Conservation (phyloP, 2,797 vertebrate genomes). For the Mareca penelope region DNA sequence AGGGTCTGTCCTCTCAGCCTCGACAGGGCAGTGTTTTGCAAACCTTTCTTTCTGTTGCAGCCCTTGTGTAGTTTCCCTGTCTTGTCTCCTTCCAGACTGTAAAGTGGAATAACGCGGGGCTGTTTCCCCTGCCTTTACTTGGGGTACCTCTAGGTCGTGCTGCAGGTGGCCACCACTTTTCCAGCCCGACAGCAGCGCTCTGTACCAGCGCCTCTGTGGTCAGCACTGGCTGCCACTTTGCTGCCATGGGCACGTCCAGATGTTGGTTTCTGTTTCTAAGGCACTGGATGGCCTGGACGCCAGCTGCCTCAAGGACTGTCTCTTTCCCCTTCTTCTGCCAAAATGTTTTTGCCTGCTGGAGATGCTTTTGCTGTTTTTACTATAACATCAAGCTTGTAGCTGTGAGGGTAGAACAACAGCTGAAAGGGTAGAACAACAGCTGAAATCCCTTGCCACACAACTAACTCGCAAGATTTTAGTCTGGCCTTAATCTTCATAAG, state of each 20-base stretch:
- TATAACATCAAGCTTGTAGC: background rate
- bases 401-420: background rate
- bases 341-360: background rate
- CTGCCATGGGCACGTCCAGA: background rate
- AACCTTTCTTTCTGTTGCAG: background rate
- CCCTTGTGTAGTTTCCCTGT: background rate
- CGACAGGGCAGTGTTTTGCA: background rate
- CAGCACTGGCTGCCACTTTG: background rate
- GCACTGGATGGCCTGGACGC: background rate
- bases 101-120: background rate
- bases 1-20: background rate
- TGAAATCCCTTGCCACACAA: background rate
- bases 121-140: background rate
- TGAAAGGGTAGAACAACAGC: too few relatives aligned
- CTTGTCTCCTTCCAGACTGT: background rate
- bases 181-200: background rate
- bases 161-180: background rate
- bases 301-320: background rate
- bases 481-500: background rate
- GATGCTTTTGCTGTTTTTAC: background rate
- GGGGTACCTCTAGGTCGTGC: background rate
- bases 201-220: too few relatives aligned
- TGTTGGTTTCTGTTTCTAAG: background rate
- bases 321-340: background rate
- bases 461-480: background rate